A percentile compares a stretch with the other conserved stretches of the same genome.
These are phyloP conservation scores for Theocolax elegans DNA, from an alignment of 1,140 invertebrate genomes.

Conservation along the genomic window DNA sequence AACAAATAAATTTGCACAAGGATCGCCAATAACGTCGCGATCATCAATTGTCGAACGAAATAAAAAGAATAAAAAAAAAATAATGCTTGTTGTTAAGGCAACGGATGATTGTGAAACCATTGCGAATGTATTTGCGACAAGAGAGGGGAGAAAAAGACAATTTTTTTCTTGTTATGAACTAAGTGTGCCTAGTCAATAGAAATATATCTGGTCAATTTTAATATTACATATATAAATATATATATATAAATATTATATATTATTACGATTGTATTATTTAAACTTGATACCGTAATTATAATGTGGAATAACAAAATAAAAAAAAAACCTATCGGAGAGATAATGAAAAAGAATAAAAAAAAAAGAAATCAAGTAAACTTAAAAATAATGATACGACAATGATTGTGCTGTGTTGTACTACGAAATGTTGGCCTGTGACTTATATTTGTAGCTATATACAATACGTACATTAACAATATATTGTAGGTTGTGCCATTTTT, in stretches of 20 bases:
- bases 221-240: conserved; percentile 60
- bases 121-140: conserved; percentile 6
- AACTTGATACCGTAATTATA: conserved; percentile 61
- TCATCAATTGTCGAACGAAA: too few relatives aligned
- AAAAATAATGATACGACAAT: conserved; percentile 65
- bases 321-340: conserved; percentile 51
- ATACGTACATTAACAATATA: conserved; percentile 58
- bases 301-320: too few relatives aligned
- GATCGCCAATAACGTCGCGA: too few relatives aligned
- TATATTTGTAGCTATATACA: conserved; percentile 62
- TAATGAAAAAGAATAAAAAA: conserved; percentile 47
- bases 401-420: conserved; percentile 68
- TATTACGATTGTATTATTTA: conserved; percentile 64
- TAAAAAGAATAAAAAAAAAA: conserved; percentile 42
- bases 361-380: conserved; percentile 51
- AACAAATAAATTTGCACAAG: too few relatives aligned
- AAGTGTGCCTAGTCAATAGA: conserved; percentile 70
- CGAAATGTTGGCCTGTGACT: conserved; percentile 69
- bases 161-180: conserved; percentile 68
- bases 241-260: conserved; percentile 56
- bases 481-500: conserved; percentile 60
- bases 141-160: conserved; percentile 41
- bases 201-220: conserved; percentile 69
- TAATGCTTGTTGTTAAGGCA: conserved; percentile 19
- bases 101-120: conserved; percentile 42